These are phyloP conservation scores for Struthio camelus DNA, from an alignment of 2,113 vertebrate species.

Conservation along the genomic window DNA sequence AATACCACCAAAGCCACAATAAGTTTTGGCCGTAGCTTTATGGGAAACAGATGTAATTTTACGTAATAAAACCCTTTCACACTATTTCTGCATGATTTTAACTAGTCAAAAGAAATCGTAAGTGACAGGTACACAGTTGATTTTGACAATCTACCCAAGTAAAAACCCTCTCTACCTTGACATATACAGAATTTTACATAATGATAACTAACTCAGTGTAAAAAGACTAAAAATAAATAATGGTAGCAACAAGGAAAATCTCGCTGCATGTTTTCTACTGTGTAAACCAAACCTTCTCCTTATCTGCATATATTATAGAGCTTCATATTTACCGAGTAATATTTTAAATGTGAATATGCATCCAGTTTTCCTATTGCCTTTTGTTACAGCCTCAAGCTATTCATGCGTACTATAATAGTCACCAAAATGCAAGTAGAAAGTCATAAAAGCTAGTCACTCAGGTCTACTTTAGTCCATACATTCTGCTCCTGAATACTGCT, in stretches of 20 bases:
- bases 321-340: not conserved
- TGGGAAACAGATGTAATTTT: not conserved
- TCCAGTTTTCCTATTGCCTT: not conserved
- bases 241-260: no score
- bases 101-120: not conserved
- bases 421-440: not conserved
- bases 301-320: no score
- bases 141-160: not conserved
- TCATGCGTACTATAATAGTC: no score
- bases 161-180: not conserved
- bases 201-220: not conserved
- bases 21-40: not conserved
- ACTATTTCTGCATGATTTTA: not conserved
- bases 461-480: not conserved
- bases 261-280: no score
- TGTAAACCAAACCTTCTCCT: no score
- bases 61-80: not conserved
- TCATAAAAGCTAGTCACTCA: not conserved
- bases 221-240: no score
- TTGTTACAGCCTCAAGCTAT: no score
- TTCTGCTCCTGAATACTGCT: not conserved
- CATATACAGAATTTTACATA: not conserved
- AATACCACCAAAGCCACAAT: not conserved
- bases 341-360: not conserved
- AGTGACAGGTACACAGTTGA: not conserved